A percentile compares a stretch with the other conserved stretches of the same genome.
Conservation (phyloP, 2,113 vertebrate genomes). For the Seriola rivoliana region DNA sequence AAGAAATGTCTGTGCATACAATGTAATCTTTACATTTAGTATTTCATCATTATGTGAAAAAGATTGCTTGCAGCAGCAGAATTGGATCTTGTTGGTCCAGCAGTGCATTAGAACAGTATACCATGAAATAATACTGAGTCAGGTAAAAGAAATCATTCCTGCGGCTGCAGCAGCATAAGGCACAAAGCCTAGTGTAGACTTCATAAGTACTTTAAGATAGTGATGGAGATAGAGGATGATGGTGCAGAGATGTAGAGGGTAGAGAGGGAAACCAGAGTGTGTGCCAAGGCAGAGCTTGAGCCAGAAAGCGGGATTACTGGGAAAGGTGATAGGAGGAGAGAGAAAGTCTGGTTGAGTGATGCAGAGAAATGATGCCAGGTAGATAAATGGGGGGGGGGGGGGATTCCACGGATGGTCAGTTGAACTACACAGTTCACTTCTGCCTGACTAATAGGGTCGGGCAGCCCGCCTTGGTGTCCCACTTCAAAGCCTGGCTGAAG, state of each 20-base stretch:
- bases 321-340: constrained; percentile 36
- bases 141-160: constrained; percentile 11
- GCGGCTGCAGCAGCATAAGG: constrained; percentile 37
- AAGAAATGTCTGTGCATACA: constrained; percentile 11
- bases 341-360: constrained; percentile 48
- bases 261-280: constrained; percentile 20
- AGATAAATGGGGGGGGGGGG: constrained; percentile 12
- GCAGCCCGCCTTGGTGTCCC: constrained; percentile 34
- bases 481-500: constrained; percentile 71
- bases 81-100: constrained; percentile 23
- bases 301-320: constrained; percentile 51
- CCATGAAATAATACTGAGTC: constrained; percentile 47
- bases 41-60: constrained; percentile 23
- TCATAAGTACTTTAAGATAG: constrained; percentile 56
- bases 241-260: constrained; percentile 43
- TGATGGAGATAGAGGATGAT: constrained; percentile 46
- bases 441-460: constrained; percentile 35
- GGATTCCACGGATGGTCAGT: constrained; percentile 37
- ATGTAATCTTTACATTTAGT: constrained; percentile 16
- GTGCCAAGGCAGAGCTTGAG: constrained; percentile 39
- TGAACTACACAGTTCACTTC: constrained; percentile 37
- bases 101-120: constrained; percentile 42
- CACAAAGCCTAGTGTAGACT: constrained; percentile 38
- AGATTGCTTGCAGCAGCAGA: constrained; percentile 42
- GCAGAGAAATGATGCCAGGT: constrained; percentile 48